These are phyloP conservation scores for Hippocampus barbouri DNA, from an alignment of 2,113 vertebrate genomes.

Conservation along the genomic window DNA sequence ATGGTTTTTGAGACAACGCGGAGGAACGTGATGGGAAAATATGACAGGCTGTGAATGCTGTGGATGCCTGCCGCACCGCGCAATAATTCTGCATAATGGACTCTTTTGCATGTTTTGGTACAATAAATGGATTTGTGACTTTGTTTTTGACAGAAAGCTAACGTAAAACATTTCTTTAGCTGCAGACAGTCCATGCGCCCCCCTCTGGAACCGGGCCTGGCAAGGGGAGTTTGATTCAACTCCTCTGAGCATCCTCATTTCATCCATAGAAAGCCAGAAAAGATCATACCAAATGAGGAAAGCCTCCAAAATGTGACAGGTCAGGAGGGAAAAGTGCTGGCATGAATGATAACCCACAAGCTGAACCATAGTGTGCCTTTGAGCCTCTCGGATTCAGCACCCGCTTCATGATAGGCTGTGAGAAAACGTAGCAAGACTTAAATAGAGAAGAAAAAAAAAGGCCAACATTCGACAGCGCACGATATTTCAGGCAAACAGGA, in stretches of 20 bases:
- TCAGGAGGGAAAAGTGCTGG: neutral
- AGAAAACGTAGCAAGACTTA: neutral
- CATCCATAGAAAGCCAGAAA: neutral
- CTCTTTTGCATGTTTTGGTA: no score
- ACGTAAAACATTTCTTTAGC: neutral
- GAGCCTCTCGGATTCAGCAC: neutral
- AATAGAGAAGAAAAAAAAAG: neutral
- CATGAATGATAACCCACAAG: neutral
- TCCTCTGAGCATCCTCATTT: neutral
- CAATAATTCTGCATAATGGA: no score
- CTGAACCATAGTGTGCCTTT: no score
- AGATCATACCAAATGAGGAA: neutral
- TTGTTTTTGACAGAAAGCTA: neutral
- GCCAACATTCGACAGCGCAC: neutral
- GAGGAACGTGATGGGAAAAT: no score
- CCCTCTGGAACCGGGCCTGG: neutral
- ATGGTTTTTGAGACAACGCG: no score
- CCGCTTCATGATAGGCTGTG: neutral
- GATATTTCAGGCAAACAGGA: neutral
- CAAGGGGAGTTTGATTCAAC: neutral
- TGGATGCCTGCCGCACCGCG: no score
- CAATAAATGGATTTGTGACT: no score
- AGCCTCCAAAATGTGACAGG: neutral
- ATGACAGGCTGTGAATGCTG: no score
- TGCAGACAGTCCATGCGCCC: no score